Evolutionary conservation across 2,888 invertebrate genomes (phyloP).

Genomic region (Parthenolecanium corni): DNA sequence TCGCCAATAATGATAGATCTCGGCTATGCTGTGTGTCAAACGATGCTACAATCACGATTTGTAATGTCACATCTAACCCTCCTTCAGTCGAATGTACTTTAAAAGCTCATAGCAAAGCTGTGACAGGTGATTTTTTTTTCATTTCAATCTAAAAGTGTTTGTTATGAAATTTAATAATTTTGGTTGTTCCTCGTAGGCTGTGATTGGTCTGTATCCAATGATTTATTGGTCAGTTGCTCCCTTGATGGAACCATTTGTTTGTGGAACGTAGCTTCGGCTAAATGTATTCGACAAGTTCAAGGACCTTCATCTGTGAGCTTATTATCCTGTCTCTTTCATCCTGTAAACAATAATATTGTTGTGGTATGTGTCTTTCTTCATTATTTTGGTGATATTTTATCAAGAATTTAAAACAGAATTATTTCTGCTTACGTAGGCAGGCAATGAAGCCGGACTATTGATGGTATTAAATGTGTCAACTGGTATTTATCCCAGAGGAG

Average conservation of each 20-base stretch:
- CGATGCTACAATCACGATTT: constrained; percentile 68
- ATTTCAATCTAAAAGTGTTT: no score
- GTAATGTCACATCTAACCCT: constrained; percentile 59
- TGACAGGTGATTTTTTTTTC: constrained; percentile 48
- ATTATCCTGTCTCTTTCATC: constrained; percentile 65
- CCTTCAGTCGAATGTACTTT: constrained; percentile 59
- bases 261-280: constrained; percentile 50
- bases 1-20: constrained; percentile 72
- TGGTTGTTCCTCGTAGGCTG: constrained; percentile 49
- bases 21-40: constrained; percentile 66
- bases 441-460: constrained; percentile 60
- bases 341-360: constrained; percentile 74
- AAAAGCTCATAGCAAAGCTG: constrained; percentile 62
- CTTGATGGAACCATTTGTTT: constrained; percentile 60
- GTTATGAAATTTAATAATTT: no score
- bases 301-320: constrained; percentile 53
- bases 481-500: constrained; percentile 59
- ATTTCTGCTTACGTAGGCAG: constrained; percentile 43
- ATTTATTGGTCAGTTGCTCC: constrained; percentile 65
- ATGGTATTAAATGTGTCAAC: constrained; percentile 74
- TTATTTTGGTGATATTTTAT: background rate
- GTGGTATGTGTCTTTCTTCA: constrained; percentile 45
- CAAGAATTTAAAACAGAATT: constrained; percentile 6
- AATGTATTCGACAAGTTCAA: constrained; percentile 50
- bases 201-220: constrained; percentile 78